phyloP scores from a whole-genome alignment of 2,888 invertebrate genomes.

The Apodemia hepburni region DNA sequence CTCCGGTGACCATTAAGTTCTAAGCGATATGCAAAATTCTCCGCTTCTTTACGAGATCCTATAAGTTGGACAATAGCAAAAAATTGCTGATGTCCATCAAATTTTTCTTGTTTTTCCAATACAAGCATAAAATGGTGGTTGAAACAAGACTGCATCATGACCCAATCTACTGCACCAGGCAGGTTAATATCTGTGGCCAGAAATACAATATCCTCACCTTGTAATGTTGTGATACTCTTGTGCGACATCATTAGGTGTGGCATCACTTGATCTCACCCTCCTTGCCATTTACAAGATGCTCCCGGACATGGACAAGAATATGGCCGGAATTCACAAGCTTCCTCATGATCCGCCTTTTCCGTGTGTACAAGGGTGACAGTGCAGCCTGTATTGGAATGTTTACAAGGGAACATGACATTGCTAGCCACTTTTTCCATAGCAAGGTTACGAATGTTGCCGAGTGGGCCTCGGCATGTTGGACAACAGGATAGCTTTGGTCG shows the following conservation, averaged over 20 bases:
- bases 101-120: constrained; percentile 98
- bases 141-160: constrained; percentile 99
- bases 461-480: constrained; percentile 98
- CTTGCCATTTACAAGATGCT: constrained; percentile 99
- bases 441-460: constrained; percentile 98
- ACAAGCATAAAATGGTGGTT: constrained; percentile 99
- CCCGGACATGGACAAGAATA: constrained; percentile 99
- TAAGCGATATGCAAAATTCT: constrained; percentile 98
- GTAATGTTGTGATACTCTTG: constrained; percentile 98
- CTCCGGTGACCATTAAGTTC: constrained; percentile 97
- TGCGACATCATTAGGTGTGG: constrained; percentile 97
- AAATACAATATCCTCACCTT: constrained; percentile 99
- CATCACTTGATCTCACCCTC: constrained; percentile 98
- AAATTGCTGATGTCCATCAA: constrained; percentile 97
- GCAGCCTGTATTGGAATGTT: constrained; percentile 98
- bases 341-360: constrained; percentile 99
- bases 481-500: constrained; percentile 98
- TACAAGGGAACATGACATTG: constrained; percentile 99
- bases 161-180: constrained; percentile 99
- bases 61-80: constrained; percentile 99
- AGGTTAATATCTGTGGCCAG: constrained; percentile 99
- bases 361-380: constrained; percentile 94
- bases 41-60: constrained; percentile 98
- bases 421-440: constrained; percentile 99
- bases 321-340: constrained; percentile 98